These are phyloP conservation scores for Lagopus muta DNA, from an alignment of 2,113 vertebrate genomes.

Conservation along the genomic window DNA sequence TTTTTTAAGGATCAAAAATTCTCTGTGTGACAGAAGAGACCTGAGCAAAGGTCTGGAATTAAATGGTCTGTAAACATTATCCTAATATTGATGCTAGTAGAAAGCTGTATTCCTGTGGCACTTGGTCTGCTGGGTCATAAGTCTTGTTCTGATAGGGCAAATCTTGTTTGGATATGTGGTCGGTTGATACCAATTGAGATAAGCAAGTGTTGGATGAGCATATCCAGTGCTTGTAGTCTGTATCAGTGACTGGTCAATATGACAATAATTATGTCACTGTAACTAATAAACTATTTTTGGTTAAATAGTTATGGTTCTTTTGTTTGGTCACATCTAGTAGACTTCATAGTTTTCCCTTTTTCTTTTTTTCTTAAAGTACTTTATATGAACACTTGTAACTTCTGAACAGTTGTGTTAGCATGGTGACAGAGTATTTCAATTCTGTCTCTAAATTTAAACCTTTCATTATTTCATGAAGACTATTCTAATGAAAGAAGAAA, in stretches of 20 bases:
- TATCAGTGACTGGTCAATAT: neutral
- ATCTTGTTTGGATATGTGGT: conserved; percentile 11
- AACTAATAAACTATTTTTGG: neutral
- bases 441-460: neutral
- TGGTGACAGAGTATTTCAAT: neutral
- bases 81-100: neutral
- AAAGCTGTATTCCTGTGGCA: neutral
- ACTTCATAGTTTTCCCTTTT: neutral
- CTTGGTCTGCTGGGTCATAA: conserved; percentile 1
- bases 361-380: neutral
- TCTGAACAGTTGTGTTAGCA: neutral
- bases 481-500: neutral
- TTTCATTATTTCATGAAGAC: neutral
- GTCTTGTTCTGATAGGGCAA: conserved; percentile 37
- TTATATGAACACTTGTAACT: neutral
- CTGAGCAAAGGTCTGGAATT: neutral
- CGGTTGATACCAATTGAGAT: neutral
- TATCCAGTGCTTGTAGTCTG: neutral
- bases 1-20: conserved; percentile 22
- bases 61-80: conserved; percentile 2
- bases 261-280: neutral
- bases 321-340: neutral
- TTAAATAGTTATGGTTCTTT: neutral
- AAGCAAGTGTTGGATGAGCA: neutral
- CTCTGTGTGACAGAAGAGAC: neutral